phyloP scores from a whole-genome alignment of 92 coral and sea anemone species.

The Siderastrea siderea region DNA sequence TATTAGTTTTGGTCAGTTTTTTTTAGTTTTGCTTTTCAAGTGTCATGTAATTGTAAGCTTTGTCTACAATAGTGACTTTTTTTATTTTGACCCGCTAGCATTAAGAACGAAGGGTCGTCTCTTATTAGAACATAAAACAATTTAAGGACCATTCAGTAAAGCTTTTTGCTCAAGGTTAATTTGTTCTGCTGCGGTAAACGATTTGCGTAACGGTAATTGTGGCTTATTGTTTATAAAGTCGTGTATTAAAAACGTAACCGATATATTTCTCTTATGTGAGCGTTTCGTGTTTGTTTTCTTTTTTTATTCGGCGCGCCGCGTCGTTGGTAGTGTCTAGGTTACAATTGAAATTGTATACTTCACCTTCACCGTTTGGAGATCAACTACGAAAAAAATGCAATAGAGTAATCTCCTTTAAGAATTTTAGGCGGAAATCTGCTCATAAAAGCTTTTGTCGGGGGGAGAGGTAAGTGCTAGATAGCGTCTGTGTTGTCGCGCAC shows the following conservation, averaged over 20 bases:
- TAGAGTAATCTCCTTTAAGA: constrained; percentile 15
- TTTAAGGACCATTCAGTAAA: neutral
- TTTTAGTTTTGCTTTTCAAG: neutral
- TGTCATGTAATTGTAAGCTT: neutral
- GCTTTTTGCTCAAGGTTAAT: neutral
- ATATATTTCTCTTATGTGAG: neutral
- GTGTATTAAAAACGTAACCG: constrained; percentile 9
- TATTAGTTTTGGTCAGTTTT: too few species aligned
- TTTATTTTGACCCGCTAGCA: neutral
- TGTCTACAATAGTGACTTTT: neutral
- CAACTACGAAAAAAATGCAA: constrained; percentile 14
- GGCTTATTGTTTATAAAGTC: constrained; percentile 13
- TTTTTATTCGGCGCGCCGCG: neutral
- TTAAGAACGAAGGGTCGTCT: neutral
- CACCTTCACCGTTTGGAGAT: neutral
- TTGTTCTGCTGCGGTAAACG: neutral
- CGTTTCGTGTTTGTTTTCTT: neutral
- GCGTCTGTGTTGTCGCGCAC: neutral
- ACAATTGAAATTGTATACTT: neutral
- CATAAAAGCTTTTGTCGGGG: neutral
- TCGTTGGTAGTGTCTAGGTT: neutral
- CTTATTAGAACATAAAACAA: neutral
- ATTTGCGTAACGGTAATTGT: neutral
- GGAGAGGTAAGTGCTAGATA: neutral
- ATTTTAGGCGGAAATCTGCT: constrained; percentile 8